Percentiles rank a stretch among this genome's conserved stretches.
Conservation (phyloP, 2,888 invertebrate genomes). For the Octonoba sinensis region DNA sequence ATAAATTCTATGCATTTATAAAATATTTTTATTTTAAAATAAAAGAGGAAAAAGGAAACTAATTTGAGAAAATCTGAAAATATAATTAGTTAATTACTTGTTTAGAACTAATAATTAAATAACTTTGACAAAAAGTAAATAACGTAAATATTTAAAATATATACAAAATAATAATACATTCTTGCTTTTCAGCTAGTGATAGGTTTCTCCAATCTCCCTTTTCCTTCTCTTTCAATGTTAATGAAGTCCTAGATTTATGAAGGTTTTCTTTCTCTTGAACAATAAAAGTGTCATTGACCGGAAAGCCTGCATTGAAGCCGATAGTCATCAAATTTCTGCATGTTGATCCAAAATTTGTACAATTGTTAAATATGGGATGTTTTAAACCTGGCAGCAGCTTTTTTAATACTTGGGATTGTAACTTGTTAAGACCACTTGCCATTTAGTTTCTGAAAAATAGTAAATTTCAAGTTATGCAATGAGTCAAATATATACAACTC, state of each 20-base stretch:
- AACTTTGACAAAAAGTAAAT: neutral
- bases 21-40: too few relatives aligned
- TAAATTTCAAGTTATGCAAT: neutral
- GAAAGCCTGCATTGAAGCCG: constrained; percentile 28
- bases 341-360: neutral
- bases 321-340: constrained; percentile 32
- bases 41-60: too few relatives aligned
- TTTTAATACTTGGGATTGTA: constrained; percentile 26
- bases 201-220: constrained; percentile 94
- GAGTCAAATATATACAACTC: too few relatives aligned
- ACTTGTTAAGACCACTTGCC: constrained; percentile 52
- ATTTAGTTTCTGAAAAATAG: constrained; percentile 41
- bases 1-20: too few relatives aligned
- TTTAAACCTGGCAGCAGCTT: constrained; percentile 35
- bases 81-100: too few relatives aligned
- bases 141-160: neutral
- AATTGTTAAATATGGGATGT: constrained; percentile 21
- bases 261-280: neutral
- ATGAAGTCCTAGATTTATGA: constrained; percentile 75
- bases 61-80: too few relatives aligned
- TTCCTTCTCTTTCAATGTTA: constrained; percentile 90
- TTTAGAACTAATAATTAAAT: too few relatives aligned
- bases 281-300: constrained; percentile 5
- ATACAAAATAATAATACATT: constrained; percentile 67
- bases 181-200: constrained; percentile 90